Conservation (phyloP, 2,888 invertebrate genomes). For the Caenorhabditis afra region DNA sequence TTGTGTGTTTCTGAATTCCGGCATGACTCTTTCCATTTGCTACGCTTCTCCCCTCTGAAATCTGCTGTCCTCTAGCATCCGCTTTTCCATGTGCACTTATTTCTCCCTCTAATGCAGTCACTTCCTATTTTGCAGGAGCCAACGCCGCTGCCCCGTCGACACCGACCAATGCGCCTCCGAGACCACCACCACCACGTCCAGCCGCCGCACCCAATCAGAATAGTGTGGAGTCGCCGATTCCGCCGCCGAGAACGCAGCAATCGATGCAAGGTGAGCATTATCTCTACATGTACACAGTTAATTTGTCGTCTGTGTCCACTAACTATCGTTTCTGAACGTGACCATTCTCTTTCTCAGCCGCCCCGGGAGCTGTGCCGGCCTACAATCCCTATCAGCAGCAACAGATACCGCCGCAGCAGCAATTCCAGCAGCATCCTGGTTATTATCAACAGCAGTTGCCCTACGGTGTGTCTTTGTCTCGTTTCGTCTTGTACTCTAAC, state of each 20-base stretch:
- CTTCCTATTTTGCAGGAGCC: constrained; percentile 17
- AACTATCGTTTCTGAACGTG: background rate
- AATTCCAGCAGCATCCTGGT: constrained; percentile 58
- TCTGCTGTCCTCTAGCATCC: too few relatives aligned
- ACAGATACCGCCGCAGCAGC: too few relatives aligned
- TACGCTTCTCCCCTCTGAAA: background rate
- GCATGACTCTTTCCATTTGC: too few relatives aligned
- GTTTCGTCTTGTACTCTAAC: background rate
- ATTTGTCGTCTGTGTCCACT: constrained; percentile 13
- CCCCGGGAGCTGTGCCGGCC: constrained; percentile 62
- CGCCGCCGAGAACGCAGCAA: constrained; percentile 71
- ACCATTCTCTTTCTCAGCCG: constrained; percentile 26
- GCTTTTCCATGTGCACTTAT: constrained; percentile 1
- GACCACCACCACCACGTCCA: constrained; percentile 70
- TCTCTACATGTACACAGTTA: background rate
- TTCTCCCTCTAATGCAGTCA: too few relatives aligned
- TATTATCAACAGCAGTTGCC: constrained; percentile 59
- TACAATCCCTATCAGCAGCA: constrained; percentile 67
- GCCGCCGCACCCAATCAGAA: constrained; percentile 24
- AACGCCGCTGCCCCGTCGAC: constrained; percentile 33
- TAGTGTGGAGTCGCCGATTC: constrained; percentile 64
- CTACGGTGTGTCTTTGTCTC: constrained; percentile 50
- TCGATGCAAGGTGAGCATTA: constrained; percentile 65
- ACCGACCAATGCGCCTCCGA: constrained; percentile 60
- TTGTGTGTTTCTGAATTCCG: constrained; percentile 14